Base-by-base conservation (phyloP, 2,888 invertebrate species). In the Xestoiulus laeticollis region DNA sequence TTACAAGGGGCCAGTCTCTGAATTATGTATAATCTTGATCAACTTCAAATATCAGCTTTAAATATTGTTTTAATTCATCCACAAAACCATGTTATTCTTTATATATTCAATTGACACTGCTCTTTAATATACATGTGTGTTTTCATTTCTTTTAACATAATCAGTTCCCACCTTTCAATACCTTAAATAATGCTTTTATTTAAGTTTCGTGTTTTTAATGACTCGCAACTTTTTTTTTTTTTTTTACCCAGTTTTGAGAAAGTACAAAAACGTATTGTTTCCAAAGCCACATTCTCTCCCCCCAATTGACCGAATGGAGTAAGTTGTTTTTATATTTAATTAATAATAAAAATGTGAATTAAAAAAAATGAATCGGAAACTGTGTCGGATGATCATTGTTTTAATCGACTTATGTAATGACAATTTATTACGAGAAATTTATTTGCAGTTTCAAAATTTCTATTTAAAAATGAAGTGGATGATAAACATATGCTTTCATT, bases 291-390 rank as follows among this genome's bases (percentile, higher is more conserved):
- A 26, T 26, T 68, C 68, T 68, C 26, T 26, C 68, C n/a, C 5
- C 26, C 26, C 26, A 68, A 68, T 26, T 68, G 68, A 68, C 68
- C 22, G 68, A 68, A 68, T 68, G 68, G 68, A 68, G 68, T 10
- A 68, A 68, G 68, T 68, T 68, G 68, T 68, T 68, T 68, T 68
- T 26, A 68, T 68, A 68, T 68, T 68, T 68, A 68, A 68, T 68
- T 68, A 59, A 59, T 59, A 59, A 59, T 59, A 59, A 59, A 59
- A 59, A 59, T 59, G 59, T 59, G 59, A 59, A 59, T 59, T 10
- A 48, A 38, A 48, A 59, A 59, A 59, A 59, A 59, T 59, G 59
- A 8, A 59, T 22, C 6, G n/a, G 59, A n/a, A 68, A 68, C 12
- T 26, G 26, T 68, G 68, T 68, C 8, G 68, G 68, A 22, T 68